Conservation (phyloP, 2,113 vertebrate species). For the Semicossyphus pulcher region DNA sequence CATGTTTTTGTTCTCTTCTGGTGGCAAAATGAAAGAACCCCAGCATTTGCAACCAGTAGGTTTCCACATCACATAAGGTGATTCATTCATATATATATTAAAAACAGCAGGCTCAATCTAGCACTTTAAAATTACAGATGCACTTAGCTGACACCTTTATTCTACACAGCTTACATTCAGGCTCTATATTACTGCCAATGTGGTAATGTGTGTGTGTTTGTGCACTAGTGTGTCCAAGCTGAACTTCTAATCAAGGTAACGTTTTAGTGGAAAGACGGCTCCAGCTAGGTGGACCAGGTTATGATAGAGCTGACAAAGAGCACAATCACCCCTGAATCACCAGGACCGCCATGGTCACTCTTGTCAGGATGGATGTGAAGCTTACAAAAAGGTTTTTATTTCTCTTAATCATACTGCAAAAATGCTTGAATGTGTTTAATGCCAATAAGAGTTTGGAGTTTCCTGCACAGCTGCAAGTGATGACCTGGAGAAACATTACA, state of each 20-base stretch:
- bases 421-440: too few relatives aligned
- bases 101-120: background rate
- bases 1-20: background rate
- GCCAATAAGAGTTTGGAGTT: too few relatives aligned
- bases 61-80: background rate
- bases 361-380: background rate
- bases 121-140: background rate
- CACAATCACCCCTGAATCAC: slow-evolving; percentile 52
- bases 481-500: too few relatives aligned
- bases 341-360: slow-evolving; percentile 15
- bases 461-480: too few relatives aligned
- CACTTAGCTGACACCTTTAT: background rate
- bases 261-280: slow-evolving; percentile 38
- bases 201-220: background rate
- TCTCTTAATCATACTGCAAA: background rate
- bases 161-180: background rate
- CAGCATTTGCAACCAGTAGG: background rate
- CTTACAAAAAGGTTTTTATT: background rate
- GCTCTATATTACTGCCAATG: too few relatives aligned
- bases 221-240: background rate
- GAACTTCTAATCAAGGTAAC: slow-evolving; percentile 62
- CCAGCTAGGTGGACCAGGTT: slow-evolving; percentile 54
- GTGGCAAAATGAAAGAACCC: background rate
- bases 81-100: background rate
- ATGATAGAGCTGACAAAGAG: slow-evolving; percentile 29